Evolutionary conservation across 2,113 vertebrate species (phyloP).

Genomic region (Pholis gunnellus): DNA sequence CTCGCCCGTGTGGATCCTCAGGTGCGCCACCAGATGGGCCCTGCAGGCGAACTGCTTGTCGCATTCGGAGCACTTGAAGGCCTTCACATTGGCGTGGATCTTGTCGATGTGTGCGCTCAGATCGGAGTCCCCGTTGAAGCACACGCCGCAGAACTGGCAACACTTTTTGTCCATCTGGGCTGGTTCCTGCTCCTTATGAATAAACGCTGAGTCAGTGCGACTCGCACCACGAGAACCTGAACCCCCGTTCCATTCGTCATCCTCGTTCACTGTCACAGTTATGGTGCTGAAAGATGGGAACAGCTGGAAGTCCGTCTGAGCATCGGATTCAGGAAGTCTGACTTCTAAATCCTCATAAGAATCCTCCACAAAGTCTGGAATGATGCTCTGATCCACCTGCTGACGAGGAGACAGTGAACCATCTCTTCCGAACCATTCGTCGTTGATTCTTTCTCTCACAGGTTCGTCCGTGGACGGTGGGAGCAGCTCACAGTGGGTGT

Average conservation of each 20-base stretch:
- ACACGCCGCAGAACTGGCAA: conserved; percentile 19
- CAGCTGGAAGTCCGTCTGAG: background rate
- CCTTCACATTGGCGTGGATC: conserved; percentile 9
- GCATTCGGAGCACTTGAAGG: conserved; percentile 31
- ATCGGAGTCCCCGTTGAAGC: conserved; percentile 4
- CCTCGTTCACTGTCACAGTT: background rate
- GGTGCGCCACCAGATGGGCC: conserved; percentile 18
- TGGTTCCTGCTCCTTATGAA: background rate
- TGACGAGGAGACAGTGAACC: background rate
- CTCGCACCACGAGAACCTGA: background rate
- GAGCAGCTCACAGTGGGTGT: background rate
- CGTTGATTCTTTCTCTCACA: background rate
- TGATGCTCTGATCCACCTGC: background rate
- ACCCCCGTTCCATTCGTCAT: background rate
- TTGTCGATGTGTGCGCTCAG: conserved; percentile 27
- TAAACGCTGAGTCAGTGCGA: background rate
- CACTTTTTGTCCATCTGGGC: background rate
- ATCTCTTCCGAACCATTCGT: background rate
- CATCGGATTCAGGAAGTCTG: background rate
- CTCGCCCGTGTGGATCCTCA: background rate
- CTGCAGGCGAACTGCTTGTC: conserved; percentile 9
- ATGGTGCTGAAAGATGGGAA: background rate
- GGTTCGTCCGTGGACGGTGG: background rate
- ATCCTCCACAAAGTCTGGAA: background rate
- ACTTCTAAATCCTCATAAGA: background rate